These are phyloP conservation scores for Drosophila ficusphila DNA, from an alignment of 1,140 invertebrate genomes.

Conservation along the genomic window DNA sequence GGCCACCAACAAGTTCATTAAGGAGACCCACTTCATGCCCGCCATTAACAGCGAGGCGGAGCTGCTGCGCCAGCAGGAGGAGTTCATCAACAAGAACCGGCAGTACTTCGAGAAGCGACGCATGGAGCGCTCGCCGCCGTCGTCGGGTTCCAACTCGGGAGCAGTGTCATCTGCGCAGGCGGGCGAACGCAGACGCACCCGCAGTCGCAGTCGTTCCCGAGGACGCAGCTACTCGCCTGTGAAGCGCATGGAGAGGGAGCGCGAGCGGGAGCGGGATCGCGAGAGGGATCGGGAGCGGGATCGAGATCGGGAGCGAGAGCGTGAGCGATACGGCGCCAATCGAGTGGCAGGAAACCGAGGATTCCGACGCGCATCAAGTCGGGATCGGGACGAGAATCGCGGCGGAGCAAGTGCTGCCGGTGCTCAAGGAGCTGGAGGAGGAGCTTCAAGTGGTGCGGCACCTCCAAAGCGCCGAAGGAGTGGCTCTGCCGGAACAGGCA, in stretches of 20 bases:
- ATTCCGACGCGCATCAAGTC: conserved; percentile 52
- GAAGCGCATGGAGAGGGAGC: conserved; percentile 62
- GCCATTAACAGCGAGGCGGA: conserved; percentile 79
- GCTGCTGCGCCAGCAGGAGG: conserved; percentile 81
- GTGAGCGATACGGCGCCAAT: conserved; percentile 55
- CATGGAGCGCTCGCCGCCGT: conserved; percentile 73
- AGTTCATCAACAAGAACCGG: conserved; percentile 83
- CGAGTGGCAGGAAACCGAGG: conserved; percentile 26
- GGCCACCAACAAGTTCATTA: conserved; percentile 82
- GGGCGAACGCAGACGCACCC: conserved; percentile 50
- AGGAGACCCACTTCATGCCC: conserved; percentile 82
- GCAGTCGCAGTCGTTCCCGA: conserved; percentile 75
- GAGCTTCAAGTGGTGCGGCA: conserved; percentile 8
- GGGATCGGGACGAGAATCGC: conserved; percentile 63
- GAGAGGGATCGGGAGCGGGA: conserved; percentile 71
- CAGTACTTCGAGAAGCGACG: conserved; percentile 82
- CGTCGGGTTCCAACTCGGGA: conserved; percentile 20
- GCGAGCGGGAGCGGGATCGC: conserved; percentile 57
- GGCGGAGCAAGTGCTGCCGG: conserved; percentile 15
- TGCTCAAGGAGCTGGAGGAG: conserved; percentile 19
- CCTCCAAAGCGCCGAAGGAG: conserved; percentile 77
- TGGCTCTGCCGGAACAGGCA: conserved; percentile 42
- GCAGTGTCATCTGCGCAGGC: conserved; percentile 7
- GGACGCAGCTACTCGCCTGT: conserved; percentile 80
- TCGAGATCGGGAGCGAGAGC: conserved; percentile 63